A percentile compares a stretch with the other conserved stretches of the same genome.
Evolutionary conservation across 2,888 invertebrate species (phyloP).

Genomic region (Anoplius nigerrimus): DNA sequence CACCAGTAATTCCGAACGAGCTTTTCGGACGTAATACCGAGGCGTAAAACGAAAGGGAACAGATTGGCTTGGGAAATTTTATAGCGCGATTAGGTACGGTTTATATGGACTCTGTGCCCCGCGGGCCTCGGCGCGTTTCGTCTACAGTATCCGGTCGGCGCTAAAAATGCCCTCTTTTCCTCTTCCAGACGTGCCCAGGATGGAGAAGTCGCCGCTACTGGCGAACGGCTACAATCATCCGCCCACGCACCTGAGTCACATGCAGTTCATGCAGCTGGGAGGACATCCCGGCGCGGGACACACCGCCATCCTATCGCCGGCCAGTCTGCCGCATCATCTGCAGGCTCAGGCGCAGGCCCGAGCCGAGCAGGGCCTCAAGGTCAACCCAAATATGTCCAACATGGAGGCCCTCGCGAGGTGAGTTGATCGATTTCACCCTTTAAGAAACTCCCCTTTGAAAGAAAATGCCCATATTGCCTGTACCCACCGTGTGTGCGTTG

Average conservation of each 20-base stretch:
- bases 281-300: slow-evolving; percentile 83
- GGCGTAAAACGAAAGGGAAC: slow-evolving; percentile 6
- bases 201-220: slow-evolving; percentile 94
- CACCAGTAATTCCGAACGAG: slow-evolving; percentile 1
- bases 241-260: slow-evolving; percentile 92
- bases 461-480: no score
- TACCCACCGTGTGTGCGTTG: no score
- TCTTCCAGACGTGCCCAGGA: slow-evolving; percentile 85
- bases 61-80: background rate
- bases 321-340: slow-evolving; percentile 85
- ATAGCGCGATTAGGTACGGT: no score
- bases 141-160: background rate
- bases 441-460: no score
- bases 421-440: slow-evolving; percentile 49
- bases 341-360: slow-evolving; percentile 82
- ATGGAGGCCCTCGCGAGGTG: slow-evolving; percentile 94
- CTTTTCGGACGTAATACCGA: slow-evolving; percentile 11
- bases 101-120: no score
- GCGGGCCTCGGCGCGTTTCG: no score
- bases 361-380: slow-evolving; percentile 90
- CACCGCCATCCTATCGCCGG: slow-evolving; percentile 91
- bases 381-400: slow-evolving; percentile 86
- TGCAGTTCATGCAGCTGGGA: slow-evolving; percentile 95
- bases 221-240: slow-evolving; percentile 97
- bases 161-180: slow-evolving; percentile 12